phyloP scores from a whole-genome alignment of 2,888 invertebrate species.

The Torymus tubicola region DNA sequence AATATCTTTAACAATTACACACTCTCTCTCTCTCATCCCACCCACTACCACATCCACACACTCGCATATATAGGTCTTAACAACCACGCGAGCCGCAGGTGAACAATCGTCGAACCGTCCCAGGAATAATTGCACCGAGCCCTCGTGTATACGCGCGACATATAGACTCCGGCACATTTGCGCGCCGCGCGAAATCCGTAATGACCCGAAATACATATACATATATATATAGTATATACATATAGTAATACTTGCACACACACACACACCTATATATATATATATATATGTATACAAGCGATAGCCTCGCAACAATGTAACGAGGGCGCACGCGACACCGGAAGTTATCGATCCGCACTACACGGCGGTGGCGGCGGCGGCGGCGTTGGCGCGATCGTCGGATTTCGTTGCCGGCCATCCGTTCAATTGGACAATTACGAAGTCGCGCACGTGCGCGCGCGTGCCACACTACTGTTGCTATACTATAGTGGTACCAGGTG shows the following conservation, averaged over 20 bases:
- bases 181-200: slow-evolving; percentile 12
- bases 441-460: neutral
- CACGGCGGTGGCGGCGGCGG: too few species aligned
- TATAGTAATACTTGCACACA: neutral
- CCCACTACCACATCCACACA: too few species aligned
- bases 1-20: too few species aligned
- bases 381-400: neutral
- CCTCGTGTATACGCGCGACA: too few species aligned
- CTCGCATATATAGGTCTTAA: too few species aligned
- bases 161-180: neutral
- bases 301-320: slow-evolving; percentile 9
- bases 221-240: neutral
- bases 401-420: slow-evolving; percentile 17
- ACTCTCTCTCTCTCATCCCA: too few species aligned
- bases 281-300: neutral
- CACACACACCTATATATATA: neutral
- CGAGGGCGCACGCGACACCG: neutral
- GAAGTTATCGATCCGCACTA: slow-evolving; percentile 18
- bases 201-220: slow-evolving; percentile 1
- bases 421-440: slow-evolving; percentile 22
- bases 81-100: too few species aligned
- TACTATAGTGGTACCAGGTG: too few species aligned
- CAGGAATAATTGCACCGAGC: too few species aligned
- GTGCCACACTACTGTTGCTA: neutral
- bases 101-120: too few species aligned